These are phyloP conservation scores for Heliconius hortense DNA, from an alignment of 2,888 invertebrate species.

Conservation along the genomic window DNA sequence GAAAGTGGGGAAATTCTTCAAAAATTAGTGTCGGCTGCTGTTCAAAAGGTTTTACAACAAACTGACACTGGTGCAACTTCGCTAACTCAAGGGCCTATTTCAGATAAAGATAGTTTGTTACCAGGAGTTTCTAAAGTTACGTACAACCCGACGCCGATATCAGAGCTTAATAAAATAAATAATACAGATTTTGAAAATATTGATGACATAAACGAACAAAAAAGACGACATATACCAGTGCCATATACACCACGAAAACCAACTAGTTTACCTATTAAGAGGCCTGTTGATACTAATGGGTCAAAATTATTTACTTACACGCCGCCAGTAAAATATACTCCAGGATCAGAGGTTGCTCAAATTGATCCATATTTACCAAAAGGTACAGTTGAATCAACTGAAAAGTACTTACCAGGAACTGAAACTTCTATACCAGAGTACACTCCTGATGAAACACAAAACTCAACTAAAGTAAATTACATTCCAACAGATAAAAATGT, in stretches of 20 bases:
- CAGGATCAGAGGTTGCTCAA: conserved; percentile 63
- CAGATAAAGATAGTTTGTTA: conserved; percentile 46
- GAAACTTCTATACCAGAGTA: conserved; percentile 68
- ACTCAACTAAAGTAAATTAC: conserved; percentile 61
- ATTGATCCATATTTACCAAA: conserved; percentile 72
- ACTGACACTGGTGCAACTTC: conserved; percentile 60
- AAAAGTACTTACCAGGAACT: conserved; percentile 70
- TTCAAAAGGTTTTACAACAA: conserved; percentile 82
- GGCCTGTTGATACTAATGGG: conserved; percentile 65
- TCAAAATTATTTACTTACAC: conserved; percentile 71
- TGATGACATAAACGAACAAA: conserved; percentile 64
- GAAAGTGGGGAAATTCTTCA: conserved; percentile 79
- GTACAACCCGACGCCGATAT: conserved; percentile 86
- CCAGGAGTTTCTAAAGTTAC: conserved; percentile 67
- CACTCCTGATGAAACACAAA: conserved; percentile 59
- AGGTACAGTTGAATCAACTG: conserved; percentile 63
- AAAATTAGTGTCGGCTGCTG: conserved; percentile 83
- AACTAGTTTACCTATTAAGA: conserved; percentile 61
- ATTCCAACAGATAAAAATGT: conserved; percentile 71
- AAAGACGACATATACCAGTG: conserved; percentile 75
- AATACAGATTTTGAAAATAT: conserved; percentile 57
- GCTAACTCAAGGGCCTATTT: conserved; percentile 44
- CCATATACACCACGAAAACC: conserved; percentile 79
- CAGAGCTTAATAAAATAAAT: conserved; percentile 80
- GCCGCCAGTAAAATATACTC: conserved; percentile 70